phyloP scores from a whole-genome alignment of 2,888 invertebrate species.

The Luperina testacea region DNA sequence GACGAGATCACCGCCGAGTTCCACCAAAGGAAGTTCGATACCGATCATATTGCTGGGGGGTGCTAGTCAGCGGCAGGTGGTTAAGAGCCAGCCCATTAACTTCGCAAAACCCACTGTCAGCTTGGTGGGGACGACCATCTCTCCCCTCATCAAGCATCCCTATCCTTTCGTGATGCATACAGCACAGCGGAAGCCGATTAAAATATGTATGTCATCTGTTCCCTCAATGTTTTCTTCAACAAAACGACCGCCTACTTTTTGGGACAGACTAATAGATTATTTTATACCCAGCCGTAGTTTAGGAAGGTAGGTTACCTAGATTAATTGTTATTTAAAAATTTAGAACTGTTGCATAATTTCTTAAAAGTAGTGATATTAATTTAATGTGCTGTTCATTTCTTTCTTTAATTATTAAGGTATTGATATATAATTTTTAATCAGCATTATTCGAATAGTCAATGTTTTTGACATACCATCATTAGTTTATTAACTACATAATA shows the following conservation, averaged over 20 bases:
- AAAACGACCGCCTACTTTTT: slow-evolving; percentile 77
- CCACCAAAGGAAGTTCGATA: slow-evolving; percentile 73
- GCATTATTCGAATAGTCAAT: background rate
- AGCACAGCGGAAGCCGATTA: slow-evolving; percentile 75
- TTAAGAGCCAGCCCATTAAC: slow-evolving; percentile 76
- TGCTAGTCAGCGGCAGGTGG: slow-evolving; percentile 78
- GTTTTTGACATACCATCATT: background rate
- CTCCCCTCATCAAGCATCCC: slow-evolving; percentile 81
- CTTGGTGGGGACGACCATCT: slow-evolving; percentile 82
- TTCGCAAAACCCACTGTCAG: slow-evolving; percentile 78
- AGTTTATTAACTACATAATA: background rate
- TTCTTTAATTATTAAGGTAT: background rate
- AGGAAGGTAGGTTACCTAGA: slow-evolving; percentile 53
- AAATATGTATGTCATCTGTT: slow-evolving; percentile 80
- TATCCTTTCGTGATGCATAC: slow-evolving; percentile 83
- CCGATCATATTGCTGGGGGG: slow-evolving; percentile 83
- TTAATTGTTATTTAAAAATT: slow-evolving; percentile 50
- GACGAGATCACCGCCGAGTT: slow-evolving; percentile 57
- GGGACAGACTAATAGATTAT: slow-evolving; percentile 80
- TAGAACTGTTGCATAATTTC: slow-evolving; percentile 8
- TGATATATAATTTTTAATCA: background rate
- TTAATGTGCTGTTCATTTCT: slow-evolving; percentile 31
- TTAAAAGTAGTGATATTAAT: slow-evolving; percentile 59
- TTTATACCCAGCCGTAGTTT: slow-evolving; percentile 77
- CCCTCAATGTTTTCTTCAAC: slow-evolving; percentile 71